Percentiles rank a stretch among this genome's conserved stretches.
These are phyloP conservation scores for Rhorus exstirpatorius DNA, from an alignment of 2,888 invertebrate genomes.

Conservation along the genomic window DNA sequence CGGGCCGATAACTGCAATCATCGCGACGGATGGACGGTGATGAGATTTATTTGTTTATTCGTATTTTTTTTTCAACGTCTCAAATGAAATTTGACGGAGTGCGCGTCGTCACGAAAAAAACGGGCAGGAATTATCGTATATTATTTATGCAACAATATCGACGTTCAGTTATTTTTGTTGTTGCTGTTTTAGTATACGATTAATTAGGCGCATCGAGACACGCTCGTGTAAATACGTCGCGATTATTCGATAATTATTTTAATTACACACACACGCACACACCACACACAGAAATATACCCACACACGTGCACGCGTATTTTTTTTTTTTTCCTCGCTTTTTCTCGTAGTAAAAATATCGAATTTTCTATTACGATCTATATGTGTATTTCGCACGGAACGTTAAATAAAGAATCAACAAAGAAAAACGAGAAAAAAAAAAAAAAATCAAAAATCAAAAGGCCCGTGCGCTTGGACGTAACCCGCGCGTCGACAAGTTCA, in stretches of 20 bases:
- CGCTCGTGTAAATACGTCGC: slow-evolving; percentile 60
- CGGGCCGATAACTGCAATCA: slow-evolving; percentile 22
- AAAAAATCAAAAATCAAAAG: slow-evolving; percentile 70
- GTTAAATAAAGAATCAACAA: slow-evolving; percentile 13
- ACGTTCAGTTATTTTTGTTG: slow-evolving; percentile 47
- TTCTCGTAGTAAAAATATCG: slow-evolving; percentile 83
- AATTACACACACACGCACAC: slow-evolving; percentile 65
- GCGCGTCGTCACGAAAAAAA: slow-evolving; percentile 66
- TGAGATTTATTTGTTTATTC: slow-evolving; percentile 47
- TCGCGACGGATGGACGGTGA: slow-evolving; percentile 67
- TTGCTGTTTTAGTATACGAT: slow-evolving; percentile 65
- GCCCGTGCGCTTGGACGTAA: slow-evolving; percentile 74
- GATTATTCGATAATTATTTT: slow-evolving; percentile 50
- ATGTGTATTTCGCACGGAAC: slow-evolving; percentile 77
- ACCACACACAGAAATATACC: too few species aligned
- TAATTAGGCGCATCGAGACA: slow-evolving; percentile 73
- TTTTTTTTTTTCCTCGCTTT: slow-evolving; percentile 64
- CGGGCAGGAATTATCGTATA: slow-evolving; percentile 67
- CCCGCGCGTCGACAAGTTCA: slow-evolving; percentile 74
- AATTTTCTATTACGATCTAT: slow-evolving; percentile 79
- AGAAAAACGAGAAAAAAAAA: slow-evolving; percentile 63
- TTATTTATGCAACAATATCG: slow-evolving; percentile 62
- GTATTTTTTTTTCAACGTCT: slow-evolving; percentile 27
- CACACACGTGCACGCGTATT: slow-evolving; percentile 63
- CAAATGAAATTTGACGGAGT: slow-evolving; percentile 56